phyloP scores from a whole-genome alignment of 23 tunicate genomes.

The Ascidia mentula region DNA sequence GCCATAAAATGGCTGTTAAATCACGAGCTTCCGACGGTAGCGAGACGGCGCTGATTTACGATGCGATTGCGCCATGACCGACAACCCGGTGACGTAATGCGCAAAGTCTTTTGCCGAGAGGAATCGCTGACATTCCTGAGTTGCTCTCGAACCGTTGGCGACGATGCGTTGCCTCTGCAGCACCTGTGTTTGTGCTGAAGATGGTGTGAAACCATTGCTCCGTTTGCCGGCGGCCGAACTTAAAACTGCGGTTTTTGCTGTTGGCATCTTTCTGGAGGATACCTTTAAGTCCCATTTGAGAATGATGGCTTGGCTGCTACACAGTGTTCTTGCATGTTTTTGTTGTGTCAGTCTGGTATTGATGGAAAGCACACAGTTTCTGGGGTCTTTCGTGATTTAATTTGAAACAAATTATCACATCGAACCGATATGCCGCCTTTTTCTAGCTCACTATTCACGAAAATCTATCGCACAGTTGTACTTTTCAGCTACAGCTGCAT shows the following conservation, averaged over 20 bases:
- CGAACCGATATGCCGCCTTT: too few relatives aligned
- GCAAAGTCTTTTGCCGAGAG: not conserved
- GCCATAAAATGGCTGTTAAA: not conserved
- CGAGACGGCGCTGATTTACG: not conserved
- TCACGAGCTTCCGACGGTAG: not conserved
- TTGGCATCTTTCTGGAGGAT: not conserved
- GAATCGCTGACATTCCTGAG: not conserved
- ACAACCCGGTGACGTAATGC: not conserved
- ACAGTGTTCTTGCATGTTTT: too few relatives aligned
- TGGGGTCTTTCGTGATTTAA: too few relatives aligned
- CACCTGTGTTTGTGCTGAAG: constrained; percentile 4
- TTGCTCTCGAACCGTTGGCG: too few relatives aligned
- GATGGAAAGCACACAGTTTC: too few relatives aligned
- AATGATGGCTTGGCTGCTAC: too few relatives aligned
- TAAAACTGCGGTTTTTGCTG: not conserved
- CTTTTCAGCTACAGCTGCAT: too few relatives aligned
- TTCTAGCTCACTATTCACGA: too few relatives aligned
- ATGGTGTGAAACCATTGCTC: not conserved
- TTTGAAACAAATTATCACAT: too few relatives aligned
- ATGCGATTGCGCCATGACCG: not conserved
- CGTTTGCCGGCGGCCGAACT: not conserved
- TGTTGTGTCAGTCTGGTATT: too few relatives aligned
- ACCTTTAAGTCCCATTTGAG: too few relatives aligned
- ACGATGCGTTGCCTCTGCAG: not conserved
- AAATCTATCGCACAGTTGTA: too few relatives aligned